These are phyloP conservation scores for Urechis unicinctus DNA, from an alignment of 2,888 invertebrate genomes.

Conservation along the genomic window DNA sequence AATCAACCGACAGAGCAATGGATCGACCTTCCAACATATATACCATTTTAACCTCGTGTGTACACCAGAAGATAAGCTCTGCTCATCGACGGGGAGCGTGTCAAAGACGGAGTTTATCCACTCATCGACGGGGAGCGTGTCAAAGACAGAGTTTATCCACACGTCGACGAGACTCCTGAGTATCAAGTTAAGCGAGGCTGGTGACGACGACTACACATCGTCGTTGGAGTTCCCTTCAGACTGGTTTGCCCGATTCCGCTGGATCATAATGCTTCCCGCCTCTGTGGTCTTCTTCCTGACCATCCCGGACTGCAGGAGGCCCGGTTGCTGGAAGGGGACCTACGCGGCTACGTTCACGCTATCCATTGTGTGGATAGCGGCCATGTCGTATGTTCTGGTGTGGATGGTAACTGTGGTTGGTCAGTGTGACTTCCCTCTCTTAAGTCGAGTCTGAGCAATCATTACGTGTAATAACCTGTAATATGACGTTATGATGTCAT, in stretches of 20 bases:
- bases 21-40: no score
- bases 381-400: constrained; percentile 41
- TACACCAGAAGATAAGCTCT: no score
- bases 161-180: no score
- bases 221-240: constrained; percentile 23
- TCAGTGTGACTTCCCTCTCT: constrained; percentile 9
- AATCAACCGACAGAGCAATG: no score
- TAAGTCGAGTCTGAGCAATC: background rate
- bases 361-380: constrained; percentile 43
- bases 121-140: no score
- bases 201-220: background rate
- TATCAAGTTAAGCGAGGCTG: no score
- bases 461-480: background rate
- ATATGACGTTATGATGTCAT: background rate
- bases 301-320: constrained; percentile 73
- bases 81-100: no score
- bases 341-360: constrained; percentile 39
- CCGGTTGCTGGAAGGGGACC: constrained; percentile 32
- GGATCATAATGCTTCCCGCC: constrained; percentile 83
- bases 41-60: no score
- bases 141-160: no score
- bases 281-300: constrained; percentile 76
- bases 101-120: no score
- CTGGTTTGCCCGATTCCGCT: constrained; percentile 45
- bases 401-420: constrained; percentile 47